A percentile compares a stretch with the other conserved stretches of the same genome.
These are phyloP conservation scores for Drosophila repleta DNA, from an alignment of 1,140 invertebrate species.

Conservation along the genomic window DNA sequence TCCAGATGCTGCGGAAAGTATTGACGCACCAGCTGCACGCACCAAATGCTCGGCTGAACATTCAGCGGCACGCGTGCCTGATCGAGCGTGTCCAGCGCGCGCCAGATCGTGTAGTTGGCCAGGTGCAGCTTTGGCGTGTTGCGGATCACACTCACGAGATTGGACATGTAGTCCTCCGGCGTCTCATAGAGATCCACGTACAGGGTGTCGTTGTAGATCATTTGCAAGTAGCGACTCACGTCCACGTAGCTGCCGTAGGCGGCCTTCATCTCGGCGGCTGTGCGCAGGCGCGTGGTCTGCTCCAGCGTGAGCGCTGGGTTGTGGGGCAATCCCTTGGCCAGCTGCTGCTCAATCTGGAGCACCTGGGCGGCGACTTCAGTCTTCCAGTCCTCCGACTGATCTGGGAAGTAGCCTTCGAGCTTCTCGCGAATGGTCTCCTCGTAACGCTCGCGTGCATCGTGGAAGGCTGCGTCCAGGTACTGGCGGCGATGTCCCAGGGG, in stretches of 20 bases:
- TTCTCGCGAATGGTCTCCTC: slow-evolving; percentile 49
- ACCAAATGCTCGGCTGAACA: slow-evolving; percentile 90
- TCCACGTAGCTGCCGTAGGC: slow-evolving; percentile 77
- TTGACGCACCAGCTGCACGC: slow-evolving; percentile 63
- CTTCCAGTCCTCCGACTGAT: slow-evolving; percentile 58
- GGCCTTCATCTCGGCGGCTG: slow-evolving; percentile 60
- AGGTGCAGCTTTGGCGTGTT: slow-evolving; percentile 85
- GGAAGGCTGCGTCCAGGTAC: slow-evolving; percentile 50
- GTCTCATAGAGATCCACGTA: slow-evolving; percentile 71
- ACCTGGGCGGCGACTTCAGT: slow-evolving; percentile 66
- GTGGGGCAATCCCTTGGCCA: slow-evolving; percentile 72
- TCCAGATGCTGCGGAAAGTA: slow-evolving; percentile 85
- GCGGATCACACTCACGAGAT: slow-evolving; percentile 84
- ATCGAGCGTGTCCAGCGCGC: slow-evolving; percentile 93
- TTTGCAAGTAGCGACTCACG: slow-evolving; percentile 66
- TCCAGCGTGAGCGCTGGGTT: slow-evolving; percentile 58
- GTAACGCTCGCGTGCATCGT: slow-evolving; percentile 51
- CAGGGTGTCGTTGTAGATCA: slow-evolving; percentile 65
- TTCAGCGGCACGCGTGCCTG: slow-evolving; percentile 91
- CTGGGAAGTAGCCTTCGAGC: slow-evolving; percentile 61
- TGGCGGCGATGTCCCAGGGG: slow-evolving; percentile 49
- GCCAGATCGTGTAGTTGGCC: slow-evolving; percentile 90
- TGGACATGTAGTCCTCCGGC: slow-evolving; percentile 81
- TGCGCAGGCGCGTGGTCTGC: slow-evolving; percentile 68
- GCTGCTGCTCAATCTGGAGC: slow-evolving; percentile 60